These are phyloP conservation scores for Danionella cerebrum DNA, from an alignment of 2,113 vertebrate genomes.

Conservation along the genomic window DNA sequence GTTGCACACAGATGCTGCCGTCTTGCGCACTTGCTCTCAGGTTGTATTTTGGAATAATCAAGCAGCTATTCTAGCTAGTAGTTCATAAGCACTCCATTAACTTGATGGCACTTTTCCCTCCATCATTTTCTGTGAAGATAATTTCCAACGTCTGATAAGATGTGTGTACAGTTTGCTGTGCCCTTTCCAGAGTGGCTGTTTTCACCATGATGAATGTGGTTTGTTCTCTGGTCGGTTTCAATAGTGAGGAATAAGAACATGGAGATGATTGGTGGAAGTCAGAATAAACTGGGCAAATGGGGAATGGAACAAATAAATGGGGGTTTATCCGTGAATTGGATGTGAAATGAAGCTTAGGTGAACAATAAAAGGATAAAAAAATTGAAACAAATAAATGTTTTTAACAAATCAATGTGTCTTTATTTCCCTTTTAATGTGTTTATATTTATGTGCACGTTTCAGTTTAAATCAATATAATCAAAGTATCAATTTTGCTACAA, in stretches of 20 bases:
- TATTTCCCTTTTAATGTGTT: constrained; percentile 23
- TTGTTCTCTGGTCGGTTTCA: constrained; percentile 67
- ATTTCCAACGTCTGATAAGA: background rate
- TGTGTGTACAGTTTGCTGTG: constrained; percentile 25
- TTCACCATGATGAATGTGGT: constrained; percentile 42
- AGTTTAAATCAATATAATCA: no score
- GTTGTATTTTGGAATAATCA: background rate
- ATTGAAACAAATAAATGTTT: constrained; percentile 66
- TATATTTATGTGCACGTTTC: no score
- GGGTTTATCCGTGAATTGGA: constrained; percentile 36
- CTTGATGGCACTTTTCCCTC: background rate
- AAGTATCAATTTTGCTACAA: no score
- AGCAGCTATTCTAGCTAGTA: constrained; percentile 8
- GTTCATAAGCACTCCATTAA: constrained; percentile 61
- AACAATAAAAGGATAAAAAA: constrained; percentile 47
- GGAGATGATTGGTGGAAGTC: constrained; percentile 37
- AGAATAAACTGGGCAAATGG: constrained; percentile 28
- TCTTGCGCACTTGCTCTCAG: constrained; percentile 60
- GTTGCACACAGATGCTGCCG: constrained; percentile 38
- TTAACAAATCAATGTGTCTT: constrained; percentile 52
- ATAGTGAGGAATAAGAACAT: constrained; percentile 36
- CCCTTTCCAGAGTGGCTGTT: constrained; percentile 18
- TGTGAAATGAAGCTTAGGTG: constrained; percentile 33
- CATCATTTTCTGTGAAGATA: background rate
- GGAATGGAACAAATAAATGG: background rate